These are phyloP conservation scores for Sylvietta virens DNA, from an alignment of 2,113 vertebrate species.

Conservation along the genomic window DNA sequence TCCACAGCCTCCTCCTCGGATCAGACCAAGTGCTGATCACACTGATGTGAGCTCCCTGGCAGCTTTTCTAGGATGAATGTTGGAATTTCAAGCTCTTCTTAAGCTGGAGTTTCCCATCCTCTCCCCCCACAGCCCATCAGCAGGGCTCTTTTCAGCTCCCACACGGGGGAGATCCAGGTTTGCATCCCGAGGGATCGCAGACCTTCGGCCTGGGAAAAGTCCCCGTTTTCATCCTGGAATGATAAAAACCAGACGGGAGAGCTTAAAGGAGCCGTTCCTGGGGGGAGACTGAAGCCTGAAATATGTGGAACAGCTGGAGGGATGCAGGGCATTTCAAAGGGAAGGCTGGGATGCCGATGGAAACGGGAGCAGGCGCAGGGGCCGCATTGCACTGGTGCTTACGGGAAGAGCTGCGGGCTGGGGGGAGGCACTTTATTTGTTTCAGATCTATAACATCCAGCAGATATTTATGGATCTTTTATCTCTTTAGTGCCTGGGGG, in stretches of 20 bases:
- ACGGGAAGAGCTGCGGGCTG: not conserved
- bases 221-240: not conserved
- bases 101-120: not conserved
- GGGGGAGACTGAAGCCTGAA: not conserved
- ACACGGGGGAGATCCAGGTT: fast-evolving
- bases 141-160: not conserved
- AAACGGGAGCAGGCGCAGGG: not conserved
- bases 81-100: not conserved
- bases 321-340: slow-evolving; percentile 10
- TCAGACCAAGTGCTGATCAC: not conserved
- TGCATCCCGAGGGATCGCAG: not conserved
- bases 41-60: not conserved
- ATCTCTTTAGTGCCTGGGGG: not conserved
- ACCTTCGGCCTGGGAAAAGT: not conserved
- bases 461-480: slow-evolving; percentile 16
- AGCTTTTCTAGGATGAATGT: not conserved
- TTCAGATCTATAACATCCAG: not conserved
- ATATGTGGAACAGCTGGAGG: slow-evolving; percentile 29
- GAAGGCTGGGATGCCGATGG: not conserved
- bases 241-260: not conserved
- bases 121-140: not conserved
- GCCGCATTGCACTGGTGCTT: not conserved
- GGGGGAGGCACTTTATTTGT: not conserved
- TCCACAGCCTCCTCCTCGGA: fast-evolving
- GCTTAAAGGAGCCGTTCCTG: not conserved